Conservation (phyloP, 2,113 vertebrate genomes). For the Petromus typicus region DNA sequence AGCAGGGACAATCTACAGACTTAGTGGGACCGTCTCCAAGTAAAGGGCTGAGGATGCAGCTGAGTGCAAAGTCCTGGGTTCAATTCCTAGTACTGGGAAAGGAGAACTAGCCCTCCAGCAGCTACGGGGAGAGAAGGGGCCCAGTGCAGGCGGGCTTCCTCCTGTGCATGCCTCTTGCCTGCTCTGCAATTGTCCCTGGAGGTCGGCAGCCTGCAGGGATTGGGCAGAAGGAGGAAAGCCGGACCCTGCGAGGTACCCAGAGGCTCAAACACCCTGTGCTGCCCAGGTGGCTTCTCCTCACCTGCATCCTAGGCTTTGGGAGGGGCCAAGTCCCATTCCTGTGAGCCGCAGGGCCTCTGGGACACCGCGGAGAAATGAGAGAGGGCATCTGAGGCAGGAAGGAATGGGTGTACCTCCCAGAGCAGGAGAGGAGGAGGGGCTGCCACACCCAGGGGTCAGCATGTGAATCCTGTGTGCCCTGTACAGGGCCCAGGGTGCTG, state of each 20-base stretch:
- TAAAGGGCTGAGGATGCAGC: neutral
- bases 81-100: neutral
- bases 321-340: neutral
- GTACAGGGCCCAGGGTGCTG: no score
- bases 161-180: no score
- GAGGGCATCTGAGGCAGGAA: accelerated
- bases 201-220: neutral
- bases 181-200: no score
- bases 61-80: no score
- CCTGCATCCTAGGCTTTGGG: neutral
- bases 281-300: neutral
- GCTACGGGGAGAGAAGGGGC: neutral
- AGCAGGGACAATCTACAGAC: neutral
- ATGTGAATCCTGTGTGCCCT: no score
- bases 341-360: neutral
- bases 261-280: neutral
- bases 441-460: no score
- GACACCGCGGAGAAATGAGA: neutral
- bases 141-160: no score
- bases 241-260: no score
- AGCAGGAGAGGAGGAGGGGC: neutral
- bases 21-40: neutral
- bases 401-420: neutral
- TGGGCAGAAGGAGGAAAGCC: neutral
- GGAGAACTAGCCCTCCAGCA: neutral